Evolutionary conservation across 2,888 invertebrate genomes (phyloP).

Genomic region (Thecocarcelia acutangulata): DNA sequence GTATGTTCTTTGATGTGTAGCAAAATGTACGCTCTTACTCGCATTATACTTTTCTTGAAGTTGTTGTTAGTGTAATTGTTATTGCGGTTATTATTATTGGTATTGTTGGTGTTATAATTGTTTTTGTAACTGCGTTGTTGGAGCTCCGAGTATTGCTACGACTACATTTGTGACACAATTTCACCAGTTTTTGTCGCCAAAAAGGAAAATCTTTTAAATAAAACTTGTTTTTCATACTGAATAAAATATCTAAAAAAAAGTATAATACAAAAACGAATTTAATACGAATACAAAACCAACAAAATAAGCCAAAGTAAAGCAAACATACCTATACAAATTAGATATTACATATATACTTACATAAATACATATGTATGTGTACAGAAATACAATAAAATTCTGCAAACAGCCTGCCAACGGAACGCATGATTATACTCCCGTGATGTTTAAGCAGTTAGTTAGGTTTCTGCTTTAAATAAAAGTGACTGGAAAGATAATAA

Average conservation of each 20-base stretch:
- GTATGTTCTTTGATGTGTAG: background rate
- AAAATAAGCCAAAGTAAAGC: conserved; percentile 42
- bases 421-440: conserved; percentile 32
- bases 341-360: no score
- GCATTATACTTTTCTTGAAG: conserved; percentile 26
- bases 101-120: conserved; percentile 26
- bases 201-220: conserved; percentile 61
- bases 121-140: conserved; percentile 1
- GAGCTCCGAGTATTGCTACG: conserved; percentile 31
- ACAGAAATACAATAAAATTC: background rate
- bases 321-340: no score
- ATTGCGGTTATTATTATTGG: conserved; percentile 7
- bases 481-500: no score
- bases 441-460: conserved; percentile 12
- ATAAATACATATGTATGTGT: background rate
- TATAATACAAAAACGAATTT: conserved; percentile 23
- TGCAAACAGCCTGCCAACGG: conserved; percentile 30
- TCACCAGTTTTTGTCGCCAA: conserved; percentile 67
- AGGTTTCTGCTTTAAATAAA: background rate
- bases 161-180: conserved; percentile 68
- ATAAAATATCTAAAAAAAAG: conserved; percentile 13
- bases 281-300: conserved; percentile 27
- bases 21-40: conserved; percentile 5
- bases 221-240: conserved; percentile 65
- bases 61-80: conserved; percentile 6